Base-by-base conservation (phyloP, 1,140 invertebrate genomes). In the Atopsyche davidsoni region DNA sequence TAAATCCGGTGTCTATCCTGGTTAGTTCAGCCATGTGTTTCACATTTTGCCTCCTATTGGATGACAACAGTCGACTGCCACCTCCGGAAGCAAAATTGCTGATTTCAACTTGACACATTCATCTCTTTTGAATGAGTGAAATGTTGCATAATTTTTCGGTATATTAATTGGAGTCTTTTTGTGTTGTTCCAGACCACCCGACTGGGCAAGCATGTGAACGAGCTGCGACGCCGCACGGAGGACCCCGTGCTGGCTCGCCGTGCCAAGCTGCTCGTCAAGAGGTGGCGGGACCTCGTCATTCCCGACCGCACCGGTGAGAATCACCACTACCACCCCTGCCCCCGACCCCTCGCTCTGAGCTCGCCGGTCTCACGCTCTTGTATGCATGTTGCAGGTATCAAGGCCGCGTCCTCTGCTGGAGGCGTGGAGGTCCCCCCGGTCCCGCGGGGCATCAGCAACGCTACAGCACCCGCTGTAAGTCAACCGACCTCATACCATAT, bases 141-240 rank as follows among this genome's bases (percentile, higher is more conserved):
- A n/a, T n/a, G n/a, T n/a, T n/a, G n/a, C n/a, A n/a, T n/a, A n/a
- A n/a, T n/a, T n/a, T n/a, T n/a, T n/a, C n/a, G n/a, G n/a, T n/a
- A 39, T 23, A 23, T 21, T 14, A 4, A 44, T 13, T 17, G 10
- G 4, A 11, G 19, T 45, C 4, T 36, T 45, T 44, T n/a, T 53
- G 19, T 21, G 9, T 21, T 41, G 17, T 56, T 60, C 19, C 63
- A 79, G 76, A 78, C 79, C 80, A 82, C 93, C 78, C 77, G 92
- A 81, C 77, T 97, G 68, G 93, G 92, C n/a, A 90, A 88, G 70
- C 83, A 89, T 64, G 87, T 96, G 62, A 96, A 96, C 72, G 89
- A 94, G 69, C 71, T 96, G 17, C 78, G 93, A 42, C 75, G 87
- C 47, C 89, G 91, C 67, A 92, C 90, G 24, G 81, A 73, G 36